Conservation (phyloP, 2,797 vertebrate species). For the Glyptemys insculpta region DNA sequence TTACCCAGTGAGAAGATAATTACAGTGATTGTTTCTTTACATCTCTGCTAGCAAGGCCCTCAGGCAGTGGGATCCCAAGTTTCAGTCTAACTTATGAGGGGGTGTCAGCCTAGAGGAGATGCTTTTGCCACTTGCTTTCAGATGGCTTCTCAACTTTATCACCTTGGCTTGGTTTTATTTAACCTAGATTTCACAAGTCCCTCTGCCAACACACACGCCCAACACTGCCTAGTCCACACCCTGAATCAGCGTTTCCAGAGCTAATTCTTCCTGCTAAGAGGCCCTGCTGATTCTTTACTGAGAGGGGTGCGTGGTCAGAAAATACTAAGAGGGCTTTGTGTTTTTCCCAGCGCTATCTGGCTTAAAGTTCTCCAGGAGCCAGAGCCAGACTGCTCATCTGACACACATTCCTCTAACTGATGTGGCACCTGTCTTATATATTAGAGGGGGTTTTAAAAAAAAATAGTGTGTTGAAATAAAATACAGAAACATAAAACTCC, state of each 20-base stretch:
- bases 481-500: constrained; percentile 1
- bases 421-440: constrained; percentile 41
- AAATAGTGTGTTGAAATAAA: neutral
- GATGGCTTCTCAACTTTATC: constrained; percentile 25
- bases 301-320: neutral
- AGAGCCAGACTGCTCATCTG: constrained; percentile 34
- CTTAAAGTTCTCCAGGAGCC: constrained; percentile 8
- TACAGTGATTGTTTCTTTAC: constrained; percentile 12
- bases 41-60: constrained; percentile 1
- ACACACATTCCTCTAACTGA: constrained; percentile 36
- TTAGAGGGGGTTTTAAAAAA: neutral
- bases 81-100: neutral
- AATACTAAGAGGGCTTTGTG: constrained; percentile 4
- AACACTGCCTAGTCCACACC: neutral
- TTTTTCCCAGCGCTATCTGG: constrained; percentile 14
- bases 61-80: neutral
- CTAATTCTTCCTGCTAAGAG: constrained; percentile 34
- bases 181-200: neutral
- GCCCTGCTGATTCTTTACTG: constrained; percentile 13
- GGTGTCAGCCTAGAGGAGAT: neutral
- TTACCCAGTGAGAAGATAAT: constrained; percentile 15
- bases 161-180: constrained; percentile 31
- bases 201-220: neutral
- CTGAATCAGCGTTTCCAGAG: constrained; percentile 45
- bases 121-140: constrained; percentile 16